Base-by-base conservation (phyloP, 2,113 vertebrate species). In the Rhabdomys dilectus region DNA sequence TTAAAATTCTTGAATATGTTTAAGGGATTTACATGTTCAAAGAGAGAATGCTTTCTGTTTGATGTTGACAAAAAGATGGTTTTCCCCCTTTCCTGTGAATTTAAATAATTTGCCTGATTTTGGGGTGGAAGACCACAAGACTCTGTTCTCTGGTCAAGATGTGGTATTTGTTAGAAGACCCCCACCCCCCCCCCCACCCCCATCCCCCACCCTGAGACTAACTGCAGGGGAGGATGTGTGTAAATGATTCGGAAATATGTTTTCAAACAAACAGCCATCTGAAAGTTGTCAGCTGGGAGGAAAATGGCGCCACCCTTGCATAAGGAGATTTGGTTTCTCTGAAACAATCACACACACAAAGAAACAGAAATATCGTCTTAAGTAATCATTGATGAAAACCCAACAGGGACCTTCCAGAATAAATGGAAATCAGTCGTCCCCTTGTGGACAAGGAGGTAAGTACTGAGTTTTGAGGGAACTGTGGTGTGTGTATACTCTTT, bases 11-110 rank as follows among this genome's bases (percentile, higher is more conserved):
- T 97, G 96, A 97, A 96, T 96, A 96, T 45, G 16, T 96, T 97
- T 96, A 97, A 96, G 78, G 92, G 97, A 97, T 97, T 97, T 96
- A 75, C 89, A 96, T 97, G 95, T 98, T 97, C 97, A 98, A 97
- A 98, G 96, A 92, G 85, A 94, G 89, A 93, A 91, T 95, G 94
- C 75, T 96, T 97, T 97, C 91, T 94, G 87, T 98, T 97, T 97
- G 97, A 98, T 97, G 97, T 96, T 88, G 56, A 96, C 51, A 86
- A 92, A 93, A 93, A 39, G 22, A 26, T 66, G 34, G 68, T 89
- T 94, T 85, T 42, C 73, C 78, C n/a, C 31, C 45, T 62, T 97
- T 34, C 45, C 86, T 91, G 66, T 92, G 89, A 95, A 96, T 97
- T 97, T 98, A 96, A 97, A 88, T 97, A 84, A 94, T 97, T 95